Evolutionary conservation across 2,113 vertebrate genomes (phyloP), one percentile per base, ranked within the genome.

Genomic region (Monarcha castaneiventris): DNA sequence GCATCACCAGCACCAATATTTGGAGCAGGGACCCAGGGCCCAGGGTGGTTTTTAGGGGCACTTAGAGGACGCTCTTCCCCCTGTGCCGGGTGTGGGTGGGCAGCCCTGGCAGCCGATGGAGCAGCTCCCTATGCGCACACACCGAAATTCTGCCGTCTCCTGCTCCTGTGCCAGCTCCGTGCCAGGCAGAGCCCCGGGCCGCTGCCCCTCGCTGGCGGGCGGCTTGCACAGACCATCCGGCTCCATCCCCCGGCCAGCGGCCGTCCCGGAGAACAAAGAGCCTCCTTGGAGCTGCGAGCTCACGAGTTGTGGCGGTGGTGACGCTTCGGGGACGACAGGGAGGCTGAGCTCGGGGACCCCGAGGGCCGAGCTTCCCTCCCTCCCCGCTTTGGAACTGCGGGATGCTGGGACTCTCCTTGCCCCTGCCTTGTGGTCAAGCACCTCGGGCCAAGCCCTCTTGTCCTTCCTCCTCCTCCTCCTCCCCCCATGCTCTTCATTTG

Each of bases 141-240:
- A 14, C 44, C 0, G 0, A 3, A 3, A 8, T 0, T 6, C 43
- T 49, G 21, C 69, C 3, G 0, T 6, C 23, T 52, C 27, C 54
- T 25, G 48, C 49, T 48, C 3, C 43, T 2, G 37, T 1, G 6
- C 64, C 44, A 1, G n/a, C 39, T 9, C 77, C 0, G 0, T 19
- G 16, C 58, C 71, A 16, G n/a, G 26, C 4, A 1, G 13, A 20
- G 3, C 18, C 39, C 48, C 0, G 5, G 48, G 48, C 48, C 0
- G 0, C 63, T 44, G 44, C 23, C 37, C 55, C n/a, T 41, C 0
- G 0, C 37, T 0, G 7, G 0, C 66, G 3, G 13, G 39, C 0
- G 0, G 32, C 63, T 72, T 11, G 59, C 27, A 1, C 54, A 19
- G 7, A 11, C 5, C 68, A 9, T 6, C 85, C 0, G 1, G 22